phyloP scores from a whole-genome alignment of 2,888 invertebrate genomes.

The Drosophila buzzatii region DNA sequence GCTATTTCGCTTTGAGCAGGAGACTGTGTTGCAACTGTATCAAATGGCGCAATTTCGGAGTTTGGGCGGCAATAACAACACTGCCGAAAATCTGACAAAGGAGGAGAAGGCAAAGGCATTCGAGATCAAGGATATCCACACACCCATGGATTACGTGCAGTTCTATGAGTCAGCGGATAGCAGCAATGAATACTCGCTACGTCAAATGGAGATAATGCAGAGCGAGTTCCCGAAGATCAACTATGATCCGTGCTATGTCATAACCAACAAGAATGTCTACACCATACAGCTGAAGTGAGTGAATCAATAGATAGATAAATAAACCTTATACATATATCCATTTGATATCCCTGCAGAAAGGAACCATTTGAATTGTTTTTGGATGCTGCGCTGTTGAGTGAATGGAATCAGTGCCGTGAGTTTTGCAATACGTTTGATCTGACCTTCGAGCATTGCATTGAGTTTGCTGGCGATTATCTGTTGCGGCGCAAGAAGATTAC shows the following conservation, averaged over 20 bases:
- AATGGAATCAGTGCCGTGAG: conserved; percentile 84
- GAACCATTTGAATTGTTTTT: conserved; percentile 84
- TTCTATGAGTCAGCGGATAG: conserved; percentile 80
- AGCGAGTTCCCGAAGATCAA: conserved; percentile 84
- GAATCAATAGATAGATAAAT: not conserved
- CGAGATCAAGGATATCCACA: conserved; percentile 81
- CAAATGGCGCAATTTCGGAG: conserved; percentile 82
- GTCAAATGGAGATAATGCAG: conserved; percentile 84
- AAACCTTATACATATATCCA: not conserved
- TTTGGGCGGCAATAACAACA: conserved; percentile 34
- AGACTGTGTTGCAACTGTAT: conserved; percentile 84
- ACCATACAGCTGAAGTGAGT: conserved; percentile 83
- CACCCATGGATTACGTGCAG: conserved; percentile 83
- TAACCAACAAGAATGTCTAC: conserved; percentile 85
- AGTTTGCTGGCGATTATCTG: conserved; percentile 93
- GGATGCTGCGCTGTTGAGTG: conserved; percentile 82
- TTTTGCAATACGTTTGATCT: conserved; percentile 85
- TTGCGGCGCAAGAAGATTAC: conserved; percentile 90
- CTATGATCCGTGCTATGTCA: conserved; percentile 85
- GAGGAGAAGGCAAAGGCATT: conserved; percentile 83
- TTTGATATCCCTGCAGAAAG: conserved; percentile 63
- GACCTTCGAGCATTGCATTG: conserved; percentile 86
- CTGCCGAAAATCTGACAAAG: conserved; percentile 68
- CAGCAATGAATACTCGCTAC: conserved; percentile 77
- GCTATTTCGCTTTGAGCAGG: conserved; percentile 83